Conservation (phyloP, 2,113 vertebrate genomes). For the Cyphomyrus discorhynchus region DNA sequence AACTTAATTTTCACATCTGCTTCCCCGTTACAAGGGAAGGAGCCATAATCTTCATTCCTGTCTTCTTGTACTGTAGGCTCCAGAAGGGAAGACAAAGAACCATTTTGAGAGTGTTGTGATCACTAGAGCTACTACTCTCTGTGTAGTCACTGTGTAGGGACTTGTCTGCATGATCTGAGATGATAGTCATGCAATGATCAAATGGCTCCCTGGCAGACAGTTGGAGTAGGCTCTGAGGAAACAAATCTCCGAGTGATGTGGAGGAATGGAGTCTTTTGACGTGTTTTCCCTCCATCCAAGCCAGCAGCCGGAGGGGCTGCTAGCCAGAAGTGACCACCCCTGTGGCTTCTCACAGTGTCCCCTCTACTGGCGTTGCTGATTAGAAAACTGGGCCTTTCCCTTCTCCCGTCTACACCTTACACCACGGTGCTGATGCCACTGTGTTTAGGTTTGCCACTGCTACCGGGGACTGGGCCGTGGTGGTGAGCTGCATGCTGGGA, state of each 20-base stretch:
- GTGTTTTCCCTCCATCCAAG: background rate
- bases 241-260: conserved; percentile 29
- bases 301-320: background rate
- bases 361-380: conserved; percentile 13
- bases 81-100: conserved; percentile 15
- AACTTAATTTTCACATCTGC: background rate
- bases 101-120: background rate
- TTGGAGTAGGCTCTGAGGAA: conserved; percentile 1
- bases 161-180: background rate
- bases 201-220: background rate
- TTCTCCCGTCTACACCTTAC: conserved; percentile 46
- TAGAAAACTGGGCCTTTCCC: conserved; percentile 8
- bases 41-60: background rate
- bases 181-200: conserved; percentile 12
- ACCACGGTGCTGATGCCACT: conserved; percentile 96
- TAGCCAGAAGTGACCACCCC: conserved; percentile 34
- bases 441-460: conserved; percentile 83
- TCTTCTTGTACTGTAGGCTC: background rate
- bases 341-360: background rate
- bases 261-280: conserved; percentile 25
- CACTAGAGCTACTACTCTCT: background rate
- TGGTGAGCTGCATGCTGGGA: conserved; percentile 61
- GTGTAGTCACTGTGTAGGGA: background rate
- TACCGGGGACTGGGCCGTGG: conserved; percentile 57
- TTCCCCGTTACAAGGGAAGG: background rate